Evolutionary conservation across 2,888 invertebrate genomes (phyloP), one percentile per base, ranked within the genome.

Genomic region (Yponomeuta plumbellus): DNA sequence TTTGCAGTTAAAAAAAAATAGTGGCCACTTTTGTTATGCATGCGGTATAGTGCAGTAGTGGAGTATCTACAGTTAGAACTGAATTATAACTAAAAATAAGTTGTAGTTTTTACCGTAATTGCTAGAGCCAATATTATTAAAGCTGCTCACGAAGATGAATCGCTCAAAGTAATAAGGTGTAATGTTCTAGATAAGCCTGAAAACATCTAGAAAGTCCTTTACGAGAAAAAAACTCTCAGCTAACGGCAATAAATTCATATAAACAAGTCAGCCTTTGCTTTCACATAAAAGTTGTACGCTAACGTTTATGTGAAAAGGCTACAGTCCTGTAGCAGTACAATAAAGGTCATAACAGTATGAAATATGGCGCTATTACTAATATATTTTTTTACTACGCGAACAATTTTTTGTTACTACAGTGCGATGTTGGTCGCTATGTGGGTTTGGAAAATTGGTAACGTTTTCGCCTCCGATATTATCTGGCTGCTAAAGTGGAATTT

Each of bases 361-460:
- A 34, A 61, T 61, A 61, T 61, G 61, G 61, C 20, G 58, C 22
- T 58, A 58, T 61, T 23, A 17, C 26, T 61, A 61, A 52, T 52
- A 52, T 52, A 13, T 61, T 34, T 61, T 26, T 61, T 61, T 34
- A 61, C 61, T 34, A 61, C 26, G 26, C 61, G 17, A 8, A 21
- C 23, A 2, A 13, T 13, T 21, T 59, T 59, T 20, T 22, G 21
- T 59, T 59, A 17, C 3, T 59, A 22, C n/a, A 21, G 59, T 74
- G 82, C 76, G 76, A 79, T 81, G 80, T 76, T 82, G 2, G 44
- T 17, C 8, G 34, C 34, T 34, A 8, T 34, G 8, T 1, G 34
- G 34, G 8, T 8, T 34, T 34, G 5, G 0, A 34, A 34, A 34
- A 8, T 34, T 34, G 8, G 1, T 34, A 8, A 34, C 34, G 8